A percentile compares a stretch with the other conserved stretches of the same genome.
These are phyloP conservation scores for Ophraella communa DNA, from an alignment of 2,888 invertebrate genomes.

Conservation along the genomic window DNA sequence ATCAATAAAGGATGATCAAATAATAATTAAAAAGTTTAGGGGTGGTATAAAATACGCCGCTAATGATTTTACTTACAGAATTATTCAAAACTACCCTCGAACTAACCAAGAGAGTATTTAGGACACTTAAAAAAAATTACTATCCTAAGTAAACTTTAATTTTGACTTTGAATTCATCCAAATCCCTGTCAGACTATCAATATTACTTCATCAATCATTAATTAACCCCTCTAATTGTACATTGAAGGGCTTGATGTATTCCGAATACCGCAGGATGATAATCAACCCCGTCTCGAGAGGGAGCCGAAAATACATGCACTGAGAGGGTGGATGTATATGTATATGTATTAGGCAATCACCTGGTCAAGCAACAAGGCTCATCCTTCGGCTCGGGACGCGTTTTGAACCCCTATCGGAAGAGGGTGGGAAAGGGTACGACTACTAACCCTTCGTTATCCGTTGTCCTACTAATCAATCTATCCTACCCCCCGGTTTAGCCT, in stretches of 20 bases:
- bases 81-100: conserved; percentile 26
- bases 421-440: background rate
- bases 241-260: background rate
- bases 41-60: background rate
- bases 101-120: conserved; percentile 42
- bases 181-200: background rate
- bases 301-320: background rate
- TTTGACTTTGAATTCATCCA: background rate
- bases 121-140: conserved; percentile 40
- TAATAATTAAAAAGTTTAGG: too few species aligned
- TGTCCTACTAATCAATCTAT: conserved; percentile 58
- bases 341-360: conserved; percentile 1
- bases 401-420: conserved; percentile 5
- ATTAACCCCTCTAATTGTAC: background rate
- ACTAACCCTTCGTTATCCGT: conserved; percentile 15
- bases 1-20: too few species aligned
- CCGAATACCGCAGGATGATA: conserved; percentile 2
- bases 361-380: conserved; percentile 21
- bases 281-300: conserved; percentile 1
- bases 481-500: conserved; percentile 39
- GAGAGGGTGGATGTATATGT: too few species aligned
- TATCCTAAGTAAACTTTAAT: conserved; percentile 13
- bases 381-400: conserved; percentile 4
- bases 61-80: conserved; percentile 14
- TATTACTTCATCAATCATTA: background rate